Conservation (phyloP, 2,888 invertebrate genomes). For the Drosophila neoperkinsi region DNA sequence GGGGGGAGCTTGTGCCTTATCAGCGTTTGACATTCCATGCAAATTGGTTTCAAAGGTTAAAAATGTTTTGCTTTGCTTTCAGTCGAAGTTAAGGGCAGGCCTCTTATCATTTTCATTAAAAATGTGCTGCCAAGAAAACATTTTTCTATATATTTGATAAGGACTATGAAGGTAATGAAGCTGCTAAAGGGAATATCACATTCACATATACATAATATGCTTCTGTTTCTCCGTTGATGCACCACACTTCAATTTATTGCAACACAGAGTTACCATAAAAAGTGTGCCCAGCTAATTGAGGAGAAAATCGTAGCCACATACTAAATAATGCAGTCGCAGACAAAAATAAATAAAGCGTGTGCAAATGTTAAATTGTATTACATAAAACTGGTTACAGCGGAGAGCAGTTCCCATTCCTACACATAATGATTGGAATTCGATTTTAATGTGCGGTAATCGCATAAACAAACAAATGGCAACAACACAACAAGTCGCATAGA, state of each 20-base stretch:
- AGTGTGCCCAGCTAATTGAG: slow-evolving; percentile 47
- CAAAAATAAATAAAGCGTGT: slow-evolving; percentile 56
- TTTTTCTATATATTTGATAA: not conserved
- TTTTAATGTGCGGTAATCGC: slow-evolving; percentile 70
- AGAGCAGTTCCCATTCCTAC: not conserved
- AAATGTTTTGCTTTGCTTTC: not conserved
- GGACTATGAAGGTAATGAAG: not conserved
- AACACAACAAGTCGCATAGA: slow-evolving; percentile 21
- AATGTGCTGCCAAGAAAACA: not conserved
- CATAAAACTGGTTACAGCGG: slow-evolving; percentile 2
- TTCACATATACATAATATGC: not conserved
- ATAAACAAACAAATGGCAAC: slow-evolving; percentile 54
- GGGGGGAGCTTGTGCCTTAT: not conserved
- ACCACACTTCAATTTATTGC: not conserved
- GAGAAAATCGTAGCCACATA: slow-evolving; percentile 41
- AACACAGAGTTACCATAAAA: slow-evolving; percentile 18
- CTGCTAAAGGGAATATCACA: not conserved
- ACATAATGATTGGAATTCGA: slow-evolving; percentile 65
- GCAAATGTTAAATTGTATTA: slow-evolving; percentile 46
- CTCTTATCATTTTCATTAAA: not conserved
- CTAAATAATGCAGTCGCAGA: slow-evolving; percentile 50
- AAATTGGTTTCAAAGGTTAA: not conserved
- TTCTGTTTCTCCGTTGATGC: too few relatives aligned
- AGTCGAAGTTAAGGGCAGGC: not conserved
- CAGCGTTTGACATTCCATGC: slow-evolving; percentile 6